Evolutionary conservation across 2,797 vertebrate species (phyloP), one percentile per base, ranked within the genome.

Genomic region (Hippopotamyrus pictus): DNA sequence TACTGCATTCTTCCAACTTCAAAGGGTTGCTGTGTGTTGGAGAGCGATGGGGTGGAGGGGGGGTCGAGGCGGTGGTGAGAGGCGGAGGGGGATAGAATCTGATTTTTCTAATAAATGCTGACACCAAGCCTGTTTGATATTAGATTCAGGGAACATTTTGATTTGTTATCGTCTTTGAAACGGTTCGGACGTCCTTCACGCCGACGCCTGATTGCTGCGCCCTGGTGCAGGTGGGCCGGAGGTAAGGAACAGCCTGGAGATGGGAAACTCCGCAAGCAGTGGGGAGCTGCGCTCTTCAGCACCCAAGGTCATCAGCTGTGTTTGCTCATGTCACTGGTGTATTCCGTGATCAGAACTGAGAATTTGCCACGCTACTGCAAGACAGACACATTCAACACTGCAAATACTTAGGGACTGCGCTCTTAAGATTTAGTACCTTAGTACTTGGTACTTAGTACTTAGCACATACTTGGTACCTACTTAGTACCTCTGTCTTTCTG

Each of bases 21-120:
- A 99, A 98, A 98, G 98, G 93, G 94, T 95, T 90, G 94, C 94
- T 95, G 95, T 95, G 96, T 95, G 96, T 95, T 95, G 95, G 95
- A 95, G 92, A 92, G 91, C 46, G 82, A 46, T 41, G 54, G 88
- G 22, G 69, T 12, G 51, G n/a, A n/a, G 37, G 22, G 53, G 79
- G 29, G 11, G 91, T 3, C 9, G 22, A 11, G 25, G 62, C 11
- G 25, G 90, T 65, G 73, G 89, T 57, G 50, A 37, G 91, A 91
- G 92, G 91, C 95, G 95, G 94, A 93, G 91, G 93, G 93, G 94
- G 95, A 90, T 91, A 92, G 96, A 96, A 96, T 98, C 96, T 92
- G 97, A 97, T 97, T 97, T 94, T 97, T 97, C 95, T 98, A 98
- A 99, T 98, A 98, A 98, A 96, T 97, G 97, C 96, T 99, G 98